phyloP scores from a whole-genome alignment of 1,140 invertebrate genomes.

The Calycopis cecrops region DNA sequence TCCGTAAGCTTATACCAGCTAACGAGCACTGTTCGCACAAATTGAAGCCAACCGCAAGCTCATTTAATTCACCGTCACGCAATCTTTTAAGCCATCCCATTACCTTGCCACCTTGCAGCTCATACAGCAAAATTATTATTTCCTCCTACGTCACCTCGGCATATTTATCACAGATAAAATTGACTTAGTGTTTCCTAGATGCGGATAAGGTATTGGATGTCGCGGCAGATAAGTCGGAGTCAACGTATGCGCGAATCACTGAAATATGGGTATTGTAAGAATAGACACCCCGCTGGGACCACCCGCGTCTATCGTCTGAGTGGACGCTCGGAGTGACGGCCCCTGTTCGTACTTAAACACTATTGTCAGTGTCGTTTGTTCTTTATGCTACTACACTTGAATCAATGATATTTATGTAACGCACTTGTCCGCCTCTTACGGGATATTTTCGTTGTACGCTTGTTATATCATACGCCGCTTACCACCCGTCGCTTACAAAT shows the following conservation, averaged over 20 bases:
- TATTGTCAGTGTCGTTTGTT: conserved; percentile 35
- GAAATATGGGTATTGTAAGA: conserved; percentile 62
- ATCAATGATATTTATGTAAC: conserved; percentile 29
- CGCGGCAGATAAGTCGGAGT: conserved; percentile 50
- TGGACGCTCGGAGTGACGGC: conserved; percentile 30
- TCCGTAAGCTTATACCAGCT: conserved; percentile 26
- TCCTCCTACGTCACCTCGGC: conserved; percentile 29
- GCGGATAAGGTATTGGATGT: conserved; percentile 51
- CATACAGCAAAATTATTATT: conserved; percentile 38
- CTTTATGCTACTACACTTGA: conserved; percentile 25
- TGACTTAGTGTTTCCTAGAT: conserved; percentile 44
- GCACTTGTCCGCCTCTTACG: conserved; percentile 5
- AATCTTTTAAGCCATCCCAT: conserved; percentile 39
- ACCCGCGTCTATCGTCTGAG: conserved; percentile 43
- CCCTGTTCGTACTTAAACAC: conserved; percentile 34
- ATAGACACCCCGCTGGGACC: conserved; percentile 59
- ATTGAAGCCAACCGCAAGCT: conserved; percentile 59
- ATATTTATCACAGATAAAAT: conserved; percentile 36
- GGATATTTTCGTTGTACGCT: conserved; percentile 11
- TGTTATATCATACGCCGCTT: conserved; percentile 14
- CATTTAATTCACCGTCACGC: conserved; percentile 54
- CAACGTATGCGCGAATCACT: conserved; percentile 63
- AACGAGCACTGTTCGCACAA: conserved; percentile 52
- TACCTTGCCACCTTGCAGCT: conserved; percentile 31
- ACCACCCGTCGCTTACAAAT: conserved; percentile 14